Evolutionary conservation across 2,113 vertebrate genomes (phyloP).

Genomic region (Saguinus midas): DNA sequence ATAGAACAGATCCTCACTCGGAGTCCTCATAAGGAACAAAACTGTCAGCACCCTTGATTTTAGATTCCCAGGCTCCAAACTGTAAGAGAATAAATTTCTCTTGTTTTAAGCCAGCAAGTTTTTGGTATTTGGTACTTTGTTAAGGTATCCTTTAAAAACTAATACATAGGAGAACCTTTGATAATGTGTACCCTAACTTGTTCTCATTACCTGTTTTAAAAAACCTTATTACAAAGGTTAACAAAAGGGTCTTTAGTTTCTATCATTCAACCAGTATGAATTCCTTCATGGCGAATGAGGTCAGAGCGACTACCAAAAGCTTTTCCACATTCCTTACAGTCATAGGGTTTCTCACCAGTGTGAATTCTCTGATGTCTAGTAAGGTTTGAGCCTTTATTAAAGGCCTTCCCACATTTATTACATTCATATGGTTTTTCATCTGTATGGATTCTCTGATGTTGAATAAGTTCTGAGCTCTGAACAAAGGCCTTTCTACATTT

Average conservation of each 20-base stretch:
- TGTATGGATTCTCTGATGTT: constrained; percentile 56
- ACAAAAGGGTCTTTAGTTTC: background rate
- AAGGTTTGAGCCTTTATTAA: constrained; percentile 62
- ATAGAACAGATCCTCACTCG: background rate
- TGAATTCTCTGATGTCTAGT: constrained; percentile 59
- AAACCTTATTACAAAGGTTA: background rate
- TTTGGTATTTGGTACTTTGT: background rate
- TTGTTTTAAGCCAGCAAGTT: background rate
- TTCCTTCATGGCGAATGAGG: constrained; percentile 45
- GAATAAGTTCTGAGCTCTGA: constrained; percentile 58
- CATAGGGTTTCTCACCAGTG: constrained; percentile 51
- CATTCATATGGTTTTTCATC: constrained; percentile 65
- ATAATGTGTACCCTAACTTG: background rate
- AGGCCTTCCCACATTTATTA: constrained; percentile 54
- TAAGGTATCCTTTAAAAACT: background rate
- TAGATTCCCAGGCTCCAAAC: background rate
- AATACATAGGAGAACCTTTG: background rate
- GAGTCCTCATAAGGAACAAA: background rate
- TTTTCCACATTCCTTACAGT: constrained; percentile 62
- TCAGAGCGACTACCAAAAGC: constrained; percentile 50
- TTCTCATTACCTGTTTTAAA: background rate
- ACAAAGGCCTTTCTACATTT: constrained; percentile 56
- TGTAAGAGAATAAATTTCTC: background rate
- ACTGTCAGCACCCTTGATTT: background rate
- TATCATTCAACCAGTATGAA: constrained; percentile 32